These are phyloP conservation scores for Nannoperca australis DNA, from an alignment of 2,797 vertebrate species.

Conservation along the genomic window DNA sequence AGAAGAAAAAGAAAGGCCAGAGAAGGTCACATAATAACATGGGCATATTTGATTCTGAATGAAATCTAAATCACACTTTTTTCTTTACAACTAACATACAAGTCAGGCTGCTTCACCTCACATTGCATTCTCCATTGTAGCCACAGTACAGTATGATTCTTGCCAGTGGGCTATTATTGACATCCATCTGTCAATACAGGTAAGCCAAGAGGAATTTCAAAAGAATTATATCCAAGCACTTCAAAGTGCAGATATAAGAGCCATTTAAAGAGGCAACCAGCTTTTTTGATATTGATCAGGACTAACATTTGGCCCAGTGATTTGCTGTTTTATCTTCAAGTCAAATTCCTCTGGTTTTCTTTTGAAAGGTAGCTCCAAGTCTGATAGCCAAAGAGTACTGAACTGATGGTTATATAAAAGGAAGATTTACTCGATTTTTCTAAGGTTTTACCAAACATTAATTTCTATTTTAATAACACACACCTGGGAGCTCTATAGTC, in stretches of 20 bases:
- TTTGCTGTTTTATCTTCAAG: conserved; percentile 31
- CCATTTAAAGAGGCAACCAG: conserved; percentile 42
- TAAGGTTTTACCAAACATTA: conserved; percentile 11
- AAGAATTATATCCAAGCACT: conserved; percentile 29
- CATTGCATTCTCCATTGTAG: conserved; percentile 3
- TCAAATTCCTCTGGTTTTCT: conserved; percentile 13
- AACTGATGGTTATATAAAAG: neutral
- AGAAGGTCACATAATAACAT: neutral
- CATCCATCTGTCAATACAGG: conserved; percentile 40
- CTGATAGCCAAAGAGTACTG: conserved; percentile 8
- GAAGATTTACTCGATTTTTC: neutral
- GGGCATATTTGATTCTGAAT: neutral
- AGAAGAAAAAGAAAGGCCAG: neutral
- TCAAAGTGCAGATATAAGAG: conserved; percentile 41
- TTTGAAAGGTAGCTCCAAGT: neutral
- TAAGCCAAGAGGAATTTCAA: conserved; percentile 18
- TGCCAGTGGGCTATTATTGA: conserved; percentile 28
- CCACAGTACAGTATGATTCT: neutral
- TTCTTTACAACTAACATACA: neutral
- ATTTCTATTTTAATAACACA: conserved; percentile 20
- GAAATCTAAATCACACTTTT: neutral
- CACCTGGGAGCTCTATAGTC: neutral
- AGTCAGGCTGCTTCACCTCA: neutral
- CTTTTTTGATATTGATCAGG: conserved; percentile 56
- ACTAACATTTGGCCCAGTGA: conserved; percentile 18